Evolutionary conservation across 2,113 vertebrate species (phyloP).

Genomic region (Malaclemys terrapin): DNA sequence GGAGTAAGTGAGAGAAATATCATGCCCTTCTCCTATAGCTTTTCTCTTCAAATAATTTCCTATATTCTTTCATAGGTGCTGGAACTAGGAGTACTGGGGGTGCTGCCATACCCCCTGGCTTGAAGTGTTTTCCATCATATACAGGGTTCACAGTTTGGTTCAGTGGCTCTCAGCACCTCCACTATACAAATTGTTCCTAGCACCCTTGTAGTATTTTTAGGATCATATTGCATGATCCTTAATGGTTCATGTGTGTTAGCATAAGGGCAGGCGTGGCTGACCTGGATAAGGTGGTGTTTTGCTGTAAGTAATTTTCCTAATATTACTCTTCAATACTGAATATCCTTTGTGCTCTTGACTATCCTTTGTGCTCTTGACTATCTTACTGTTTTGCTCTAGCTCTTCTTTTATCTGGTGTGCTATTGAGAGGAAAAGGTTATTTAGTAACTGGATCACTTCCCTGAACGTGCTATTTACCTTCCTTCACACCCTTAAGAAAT

Average conservation of each 20-base stretch:
- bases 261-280: not conserved
- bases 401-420: not conserved
- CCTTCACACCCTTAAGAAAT: not conserved
- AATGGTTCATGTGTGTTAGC: not conserved
- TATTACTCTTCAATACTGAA: not conserved
- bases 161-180: too few relatives aligned
- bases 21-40: not conserved
- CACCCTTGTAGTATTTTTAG: not conserved
- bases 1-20: not conserved
- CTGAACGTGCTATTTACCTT: not conserved
- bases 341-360: not conserved
- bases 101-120: not conserved
- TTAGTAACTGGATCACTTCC: not conserved
- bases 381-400: not conserved
- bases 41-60: not conserved
- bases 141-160: too few relatives aligned
- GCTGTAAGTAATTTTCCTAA: fast-evolving
- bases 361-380: not conserved
- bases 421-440: not conserved
- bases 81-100: too few relatives aligned
- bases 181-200: too few relatives aligned
- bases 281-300: not conserved
- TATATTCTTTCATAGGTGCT: not conserved
- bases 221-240: not conserved
- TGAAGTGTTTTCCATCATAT: not conserved